Conservation (phyloP, 2,888 invertebrate species). For the Tetranychus truncatus region DNA sequence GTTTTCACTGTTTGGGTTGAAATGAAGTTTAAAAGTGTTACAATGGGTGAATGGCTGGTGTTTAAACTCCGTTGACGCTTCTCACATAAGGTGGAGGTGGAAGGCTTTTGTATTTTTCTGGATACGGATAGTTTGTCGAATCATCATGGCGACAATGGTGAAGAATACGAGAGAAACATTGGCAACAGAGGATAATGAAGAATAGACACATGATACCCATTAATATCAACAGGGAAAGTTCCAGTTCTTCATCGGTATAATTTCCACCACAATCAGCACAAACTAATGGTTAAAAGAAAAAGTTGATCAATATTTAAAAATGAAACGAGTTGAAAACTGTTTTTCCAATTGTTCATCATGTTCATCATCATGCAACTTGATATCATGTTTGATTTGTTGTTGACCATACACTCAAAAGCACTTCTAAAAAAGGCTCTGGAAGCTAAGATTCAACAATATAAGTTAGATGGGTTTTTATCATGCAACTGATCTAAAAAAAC, state of each 20-base stretch:
- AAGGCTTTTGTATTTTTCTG: constrained; percentile 8
- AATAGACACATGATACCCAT: constrained; percentile 8
- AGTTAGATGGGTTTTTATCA: too few relatives aligned
- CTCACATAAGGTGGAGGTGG: constrained; percentile 8
- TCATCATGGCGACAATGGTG: constrained; percentile 2
- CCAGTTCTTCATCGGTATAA: constrained; percentile 11
- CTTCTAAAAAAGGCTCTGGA: too few relatives aligned
- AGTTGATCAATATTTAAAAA: background rate
- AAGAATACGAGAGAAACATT: constrained; percentile 10
- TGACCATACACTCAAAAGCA: too few relatives aligned
- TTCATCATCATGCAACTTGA: too few relatives aligned
- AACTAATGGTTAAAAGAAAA: background rate
- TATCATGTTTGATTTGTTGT: too few relatives aligned
- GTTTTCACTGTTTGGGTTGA: too few relatives aligned
- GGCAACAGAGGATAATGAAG: constrained; percentile 12
- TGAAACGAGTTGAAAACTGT: too few relatives aligned
- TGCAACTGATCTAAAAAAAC: too few relatives aligned
- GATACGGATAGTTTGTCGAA: background rate
- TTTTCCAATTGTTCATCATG: too few relatives aligned
- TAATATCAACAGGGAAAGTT: constrained; percentile 6
- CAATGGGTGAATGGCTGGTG: too few relatives aligned
- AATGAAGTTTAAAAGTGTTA: too few relatives aligned
- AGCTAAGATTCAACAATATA: too few relatives aligned
- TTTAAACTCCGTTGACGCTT: background rate
- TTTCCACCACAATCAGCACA: constrained; percentile 10